Base-by-base conservation (phyloP, 2,888 invertebrate species). In the Rhamphomyia laevipes region DNA sequence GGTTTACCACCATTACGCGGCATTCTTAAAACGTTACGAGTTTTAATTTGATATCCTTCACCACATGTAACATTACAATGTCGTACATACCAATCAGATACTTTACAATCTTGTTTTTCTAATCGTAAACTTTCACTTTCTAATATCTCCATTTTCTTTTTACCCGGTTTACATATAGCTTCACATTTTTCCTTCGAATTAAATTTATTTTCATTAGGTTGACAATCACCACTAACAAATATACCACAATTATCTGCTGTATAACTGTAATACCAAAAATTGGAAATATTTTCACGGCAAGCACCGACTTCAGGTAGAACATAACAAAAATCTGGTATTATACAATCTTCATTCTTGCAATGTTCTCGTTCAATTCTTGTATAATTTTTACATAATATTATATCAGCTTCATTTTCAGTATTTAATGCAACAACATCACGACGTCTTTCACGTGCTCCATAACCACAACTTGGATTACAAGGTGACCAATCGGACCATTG, bases 121-220 rank as follows among this genome's bases (percentile, higher is more conserved):
- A 60, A 43, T 1, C 56, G 56, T 1, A 62, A 55, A 7, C 57
- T 55, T 46, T 64, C 65, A 31, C 55, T 54, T 23, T 61, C 60
- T 2, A 67, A 49, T 5, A 61, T 62, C 46, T 59, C 54, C 12
- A 17, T 18, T 4, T 40, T 27, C 44, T 60, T 60, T 41, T 61
- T 61, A 0, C 63, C 65, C 42, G 59, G 49, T 7, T 71, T 68
- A 59, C 88, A 89, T 12, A 79, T 76, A 18, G 73, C 72, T 51
- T 77, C 76, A 60, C 92, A 92, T 42, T 79, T 77, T 48, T 82
- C 78, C 50, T 80, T 75, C 0, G 80, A 80, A 48, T 78, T 78
- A 69, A 94, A 95, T 66, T 90, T 90, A 68, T 95, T 95, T 40
- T 77, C 77, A 66, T 92, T 94, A 2, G 86, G 89, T 43, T 86